Base-by-base conservation (phyloP, 1,140 invertebrate species). In the Pseudomyrmex sp. region DNA sequence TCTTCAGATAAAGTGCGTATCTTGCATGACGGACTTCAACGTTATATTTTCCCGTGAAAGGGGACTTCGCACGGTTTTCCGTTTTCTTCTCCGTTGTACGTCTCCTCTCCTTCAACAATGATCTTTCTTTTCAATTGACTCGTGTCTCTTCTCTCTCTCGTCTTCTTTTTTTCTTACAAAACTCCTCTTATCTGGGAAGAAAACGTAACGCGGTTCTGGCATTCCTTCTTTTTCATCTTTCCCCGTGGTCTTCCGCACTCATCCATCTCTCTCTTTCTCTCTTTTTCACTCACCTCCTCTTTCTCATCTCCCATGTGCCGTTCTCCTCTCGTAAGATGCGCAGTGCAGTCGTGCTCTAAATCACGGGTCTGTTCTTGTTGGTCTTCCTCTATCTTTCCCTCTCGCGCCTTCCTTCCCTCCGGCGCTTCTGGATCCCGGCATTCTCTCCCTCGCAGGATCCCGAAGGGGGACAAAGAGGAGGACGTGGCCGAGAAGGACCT, bases 261-360 rank as follows among this genome's bases (percentile, higher is more conserved):
- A 80, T 70, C 76, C 56, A 80, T 59, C 52, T 63, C 83, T 85
- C 48, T 48, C 44, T 35, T 13, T 59, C 48, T 48, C 66, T 74
- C 62, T 74, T 48, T 73, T 61, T 59, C 65, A 73, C 58, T 83
- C 18, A 13, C 15, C n/a, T 54, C n/a, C 76, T 86, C 80, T 65
- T 73, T 82, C 77, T 61, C 74, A 62, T 72, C 46, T 52, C 46
- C 65, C 77, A 65, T 68, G 70, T 72, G 75, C 26, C 70, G 77
- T 69, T 26, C 77, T 76, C 62, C 70, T 85, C 56, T 73, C 61
- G 74, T 82, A 85, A 84, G 90, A 91, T 88, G 84, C 83, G 84
- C 87, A 86, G 76, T 86, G 86, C 82, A 86, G 83, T 85, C 85
- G 83, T 84, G 80, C 80, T 90, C 88, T 91, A 91, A 91, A 91